Evolutionary conservation across 2,113 vertebrate genomes (phyloP).

Genomic region (Aplodontia rufa): DNA sequence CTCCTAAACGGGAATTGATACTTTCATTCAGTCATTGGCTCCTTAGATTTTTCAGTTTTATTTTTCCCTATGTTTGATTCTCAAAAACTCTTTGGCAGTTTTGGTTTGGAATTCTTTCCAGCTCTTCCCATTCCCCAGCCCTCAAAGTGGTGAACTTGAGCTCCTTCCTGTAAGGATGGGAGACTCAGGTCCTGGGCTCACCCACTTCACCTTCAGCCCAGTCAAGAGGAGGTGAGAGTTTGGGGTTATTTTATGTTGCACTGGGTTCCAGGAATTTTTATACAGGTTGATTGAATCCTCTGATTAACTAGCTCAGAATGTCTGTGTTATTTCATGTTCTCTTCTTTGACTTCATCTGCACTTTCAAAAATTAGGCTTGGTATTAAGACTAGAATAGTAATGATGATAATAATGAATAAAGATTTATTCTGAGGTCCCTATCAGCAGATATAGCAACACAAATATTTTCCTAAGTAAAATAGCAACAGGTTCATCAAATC

Average conservation of each 20-base stretch:
- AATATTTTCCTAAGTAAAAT: conserved; percentile 65
- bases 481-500: background rate
- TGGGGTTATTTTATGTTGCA: background rate
- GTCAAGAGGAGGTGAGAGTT: fast-evolving
- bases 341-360: background rate
- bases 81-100: background rate
- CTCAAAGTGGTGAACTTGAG: background rate
- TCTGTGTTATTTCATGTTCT: background rate
- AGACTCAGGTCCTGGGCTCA: too few relatives aligned
- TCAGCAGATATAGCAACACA: background rate
- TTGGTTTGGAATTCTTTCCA: background rate
- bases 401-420: background rate
- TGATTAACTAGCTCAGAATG: background rate
- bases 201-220: too few relatives aligned
- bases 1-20: fast-evolving
- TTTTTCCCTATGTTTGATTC: background rate
- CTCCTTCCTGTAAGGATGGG: background rate
- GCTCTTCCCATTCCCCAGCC: background rate
- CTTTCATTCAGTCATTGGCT: background rate
- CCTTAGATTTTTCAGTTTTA: background rate
- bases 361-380: background rate
- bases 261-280: background rate
- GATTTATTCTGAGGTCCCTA: background rate
- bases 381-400: background rate
- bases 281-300: background rate